Conservation (phyloP, 2,113 vertebrate species). For the Pangasianodon gigas region DNA sequence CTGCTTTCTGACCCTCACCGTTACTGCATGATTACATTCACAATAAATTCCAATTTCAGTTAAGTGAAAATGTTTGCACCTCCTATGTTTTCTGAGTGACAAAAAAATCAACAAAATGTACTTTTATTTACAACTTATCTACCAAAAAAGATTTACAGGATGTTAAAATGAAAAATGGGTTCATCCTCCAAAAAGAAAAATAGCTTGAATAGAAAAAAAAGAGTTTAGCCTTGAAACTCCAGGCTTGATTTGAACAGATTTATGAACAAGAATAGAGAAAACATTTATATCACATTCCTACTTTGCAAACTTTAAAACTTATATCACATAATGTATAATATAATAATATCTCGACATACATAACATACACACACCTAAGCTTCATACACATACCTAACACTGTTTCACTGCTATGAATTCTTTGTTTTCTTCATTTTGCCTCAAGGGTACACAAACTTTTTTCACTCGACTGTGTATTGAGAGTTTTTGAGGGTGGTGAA, state of each 20-base stretch:
- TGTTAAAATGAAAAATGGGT: not conserved
- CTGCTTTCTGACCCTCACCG: not conserved
- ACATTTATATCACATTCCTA: not conserved
- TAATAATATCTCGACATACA: not conserved
- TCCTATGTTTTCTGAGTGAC: not conserved
- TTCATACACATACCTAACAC: not conserved
- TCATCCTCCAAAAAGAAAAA: not conserved
- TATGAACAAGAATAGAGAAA: not conserved
- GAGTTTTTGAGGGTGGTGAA: too few relatives aligned
- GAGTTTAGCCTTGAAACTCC: not conserved
- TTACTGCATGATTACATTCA: not conserved
- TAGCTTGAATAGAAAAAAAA: not conserved
- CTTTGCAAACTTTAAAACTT: not conserved
- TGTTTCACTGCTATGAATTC: too few relatives aligned
- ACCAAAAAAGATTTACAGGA: not conserved
- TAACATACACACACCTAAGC: not conserved
- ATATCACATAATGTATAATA: not conserved
- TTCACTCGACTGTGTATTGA: too few relatives aligned
- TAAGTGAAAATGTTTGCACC: not conserved
- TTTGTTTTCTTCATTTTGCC: too few relatives aligned
- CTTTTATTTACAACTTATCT: not conserved
- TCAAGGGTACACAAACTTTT: too few relatives aligned
- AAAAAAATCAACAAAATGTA: not conserved
- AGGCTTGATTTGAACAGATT: not conserved
- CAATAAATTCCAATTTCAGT: not conserved